phyloP scores from a whole-genome alignment of 2,888 invertebrate species.

The Byasa hedistus region DNA sequence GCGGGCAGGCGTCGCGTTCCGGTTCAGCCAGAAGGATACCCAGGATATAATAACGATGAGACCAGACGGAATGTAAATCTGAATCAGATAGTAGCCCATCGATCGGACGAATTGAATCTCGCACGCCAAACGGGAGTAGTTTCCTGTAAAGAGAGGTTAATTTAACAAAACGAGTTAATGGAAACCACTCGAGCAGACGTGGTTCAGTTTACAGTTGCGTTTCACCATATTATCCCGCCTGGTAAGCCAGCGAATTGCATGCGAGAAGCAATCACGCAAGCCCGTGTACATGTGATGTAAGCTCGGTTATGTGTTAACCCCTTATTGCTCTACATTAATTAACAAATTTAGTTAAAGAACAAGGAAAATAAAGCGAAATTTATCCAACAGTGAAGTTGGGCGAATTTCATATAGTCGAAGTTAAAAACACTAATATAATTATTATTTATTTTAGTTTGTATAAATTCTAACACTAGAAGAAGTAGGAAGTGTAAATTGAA shows the following conservation, averaged over 20 bases:
- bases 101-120: constrained; percentile 98
- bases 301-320: constrained; percentile 20
- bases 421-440: too few species aligned
- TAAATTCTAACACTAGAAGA: too few species aligned
- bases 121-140: constrained; percentile 96
- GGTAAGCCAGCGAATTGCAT: constrained; percentile 43
- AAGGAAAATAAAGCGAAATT: too few species aligned
- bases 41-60: constrained; percentile 98
- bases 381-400: too few species aligned
- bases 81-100: constrained; percentile 99
- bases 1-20: constrained; percentile 96
- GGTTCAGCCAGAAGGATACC: constrained; percentile 98
- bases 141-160: constrained; percentile 82
- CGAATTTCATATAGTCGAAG: too few species aligned
- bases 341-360: too few species aligned
- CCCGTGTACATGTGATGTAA: constrained; percentile 31
- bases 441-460: too few species aligned
- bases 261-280: constrained; percentile 38
- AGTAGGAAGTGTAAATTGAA: too few species aligned
- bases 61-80: constrained; percentile 98
- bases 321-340: too few species aligned
- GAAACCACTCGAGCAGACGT: too few species aligned
- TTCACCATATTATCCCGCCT: constrained; percentile 5
- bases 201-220: too few species aligned
- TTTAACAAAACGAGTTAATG: too few species aligned